phyloP scores from a whole-genome alignment of 2,113 vertebrate species.

The Rhynchomys soricoides region DNA sequence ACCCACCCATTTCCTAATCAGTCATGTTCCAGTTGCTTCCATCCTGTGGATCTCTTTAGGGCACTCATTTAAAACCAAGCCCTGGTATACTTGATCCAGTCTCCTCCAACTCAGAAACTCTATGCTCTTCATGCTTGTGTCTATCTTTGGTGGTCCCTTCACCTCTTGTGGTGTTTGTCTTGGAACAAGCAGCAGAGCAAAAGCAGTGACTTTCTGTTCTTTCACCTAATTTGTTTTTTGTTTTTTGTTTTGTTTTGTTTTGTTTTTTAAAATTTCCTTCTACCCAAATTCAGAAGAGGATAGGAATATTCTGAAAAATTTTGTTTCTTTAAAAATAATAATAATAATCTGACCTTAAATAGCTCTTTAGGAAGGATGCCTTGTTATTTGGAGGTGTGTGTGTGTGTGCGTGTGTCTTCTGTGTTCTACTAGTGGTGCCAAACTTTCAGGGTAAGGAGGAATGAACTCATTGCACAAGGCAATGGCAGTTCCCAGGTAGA shows the following conservation, averaged over 20 bases:
- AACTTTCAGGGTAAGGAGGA: background rate
- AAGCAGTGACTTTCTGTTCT: conserved; percentile 42
- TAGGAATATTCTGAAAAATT: background rate
- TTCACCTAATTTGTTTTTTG: conserved; percentile 56
- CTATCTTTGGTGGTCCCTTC: conserved; percentile 8
- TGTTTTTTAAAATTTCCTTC: conserved; percentile 60
- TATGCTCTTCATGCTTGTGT: background rate
- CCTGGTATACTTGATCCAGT: background rate
- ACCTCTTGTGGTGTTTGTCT: conserved; percentile 36
- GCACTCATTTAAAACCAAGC: background rate
- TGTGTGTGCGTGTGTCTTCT: background rate
- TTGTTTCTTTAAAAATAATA: background rate
- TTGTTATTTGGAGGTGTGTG: background rate
- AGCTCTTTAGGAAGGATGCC: conserved; percentile 34
- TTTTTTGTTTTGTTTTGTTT: too few species aligned
- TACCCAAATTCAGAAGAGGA: background rate
- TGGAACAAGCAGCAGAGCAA: conserved; percentile 11
- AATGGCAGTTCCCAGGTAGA: too few species aligned
- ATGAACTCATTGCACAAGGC: background rate
- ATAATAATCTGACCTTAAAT: conserved; percentile 21
- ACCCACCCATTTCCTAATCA: background rate
- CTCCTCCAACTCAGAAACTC: conserved; percentile 8
- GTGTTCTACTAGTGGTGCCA: background rate
- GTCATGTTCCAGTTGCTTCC: background rate
- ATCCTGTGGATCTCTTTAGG: background rate